Conservation (phyloP, 2,888 invertebrate species). For the Formica aserva region DNA sequence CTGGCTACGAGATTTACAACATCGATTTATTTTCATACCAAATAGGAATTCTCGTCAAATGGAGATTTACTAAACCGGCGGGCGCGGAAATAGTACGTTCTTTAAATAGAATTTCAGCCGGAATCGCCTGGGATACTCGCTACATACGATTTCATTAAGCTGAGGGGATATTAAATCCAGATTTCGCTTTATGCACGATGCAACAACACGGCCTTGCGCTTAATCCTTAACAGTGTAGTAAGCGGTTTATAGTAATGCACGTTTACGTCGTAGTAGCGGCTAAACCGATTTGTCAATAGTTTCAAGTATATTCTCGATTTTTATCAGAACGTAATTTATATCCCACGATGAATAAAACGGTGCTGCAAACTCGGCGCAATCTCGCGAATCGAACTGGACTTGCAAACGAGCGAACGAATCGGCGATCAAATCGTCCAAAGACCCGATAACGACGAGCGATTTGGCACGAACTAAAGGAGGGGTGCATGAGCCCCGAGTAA, state of each 20-base stretch:
- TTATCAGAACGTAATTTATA: background rate
- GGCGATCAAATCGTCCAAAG: background rate
- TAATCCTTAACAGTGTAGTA: constrained; percentile 51
- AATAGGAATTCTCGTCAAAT: constrained; percentile 48
- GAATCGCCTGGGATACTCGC: constrained; percentile 45
- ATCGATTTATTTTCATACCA: constrained; percentile 56
- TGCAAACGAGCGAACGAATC: background rate
- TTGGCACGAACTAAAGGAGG: constrained; percentile 35
- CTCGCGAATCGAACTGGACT: background rate
- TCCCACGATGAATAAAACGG: background rate
- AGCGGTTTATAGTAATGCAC: constrained; percentile 53
- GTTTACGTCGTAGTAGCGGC: constrained; percentile 15
- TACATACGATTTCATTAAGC: constrained; percentile 56
- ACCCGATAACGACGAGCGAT: constrained; percentile 22
- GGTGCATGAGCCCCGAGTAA: constrained; percentile 28
- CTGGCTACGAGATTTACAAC: constrained; percentile 49
- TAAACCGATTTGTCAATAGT: constrained; percentile 56
- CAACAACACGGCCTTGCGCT: constrained; percentile 33
- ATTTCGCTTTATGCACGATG: constrained; percentile 40
- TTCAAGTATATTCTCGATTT: constrained; percentile 42
- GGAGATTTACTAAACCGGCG: constrained; percentile 52
- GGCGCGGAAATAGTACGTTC: constrained; percentile 43
- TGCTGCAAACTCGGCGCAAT: background rate
- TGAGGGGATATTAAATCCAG: constrained; percentile 50
- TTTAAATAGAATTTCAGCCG: constrained; percentile 50